These are phyloP conservation scores for Leguminivora glycinivorella DNA, from an alignment of 1,140 invertebrate genomes.

Conservation along the genomic window DNA sequence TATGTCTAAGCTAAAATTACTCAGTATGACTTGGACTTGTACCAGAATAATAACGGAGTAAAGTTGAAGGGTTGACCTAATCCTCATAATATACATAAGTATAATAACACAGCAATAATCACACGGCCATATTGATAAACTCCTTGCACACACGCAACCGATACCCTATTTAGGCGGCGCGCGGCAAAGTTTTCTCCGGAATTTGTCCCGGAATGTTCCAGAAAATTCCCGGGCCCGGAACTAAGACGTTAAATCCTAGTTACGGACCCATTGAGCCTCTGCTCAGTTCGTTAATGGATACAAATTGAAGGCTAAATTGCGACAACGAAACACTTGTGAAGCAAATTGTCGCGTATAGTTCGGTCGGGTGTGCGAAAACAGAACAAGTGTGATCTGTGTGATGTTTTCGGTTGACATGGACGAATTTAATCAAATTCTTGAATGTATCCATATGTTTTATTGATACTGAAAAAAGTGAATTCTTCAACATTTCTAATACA, in stretches of 20 bases:
- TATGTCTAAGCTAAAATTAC: no score
- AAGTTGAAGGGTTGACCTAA: no score
- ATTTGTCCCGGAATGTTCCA: conserved; percentile 58
- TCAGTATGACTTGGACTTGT: no score
- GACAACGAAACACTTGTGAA: conserved; percentile 38
- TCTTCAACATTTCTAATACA: no score
- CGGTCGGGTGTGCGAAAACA: background rate
- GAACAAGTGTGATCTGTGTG: background rate
- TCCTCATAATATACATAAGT: no score
- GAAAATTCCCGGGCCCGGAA: conserved; percentile 64
- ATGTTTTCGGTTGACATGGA: background rate
- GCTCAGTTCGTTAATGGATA: conserved; percentile 66
- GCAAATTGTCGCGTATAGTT: conserved; percentile 7
- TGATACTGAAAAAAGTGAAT: background rate
- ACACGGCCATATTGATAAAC: conserved; percentile 3
- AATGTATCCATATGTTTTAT: background rate
- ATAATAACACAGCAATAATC: conserved; percentile 13
- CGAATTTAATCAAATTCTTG: background rate
- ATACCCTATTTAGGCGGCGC: conserved; percentile 18
- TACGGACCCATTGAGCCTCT: conserved; percentile 68
- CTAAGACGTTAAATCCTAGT: conserved; percentile 73
- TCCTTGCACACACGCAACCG: background rate
- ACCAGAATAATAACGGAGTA: no score
- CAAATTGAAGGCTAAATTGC: conserved; percentile 63
- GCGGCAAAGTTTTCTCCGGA: conserved; percentile 26